These are phyloP conservation scores for Hydrotaea cyrtoneurina DNA, from an alignment of 2,888 invertebrate genomes.

Conservation along the genomic window DNA sequence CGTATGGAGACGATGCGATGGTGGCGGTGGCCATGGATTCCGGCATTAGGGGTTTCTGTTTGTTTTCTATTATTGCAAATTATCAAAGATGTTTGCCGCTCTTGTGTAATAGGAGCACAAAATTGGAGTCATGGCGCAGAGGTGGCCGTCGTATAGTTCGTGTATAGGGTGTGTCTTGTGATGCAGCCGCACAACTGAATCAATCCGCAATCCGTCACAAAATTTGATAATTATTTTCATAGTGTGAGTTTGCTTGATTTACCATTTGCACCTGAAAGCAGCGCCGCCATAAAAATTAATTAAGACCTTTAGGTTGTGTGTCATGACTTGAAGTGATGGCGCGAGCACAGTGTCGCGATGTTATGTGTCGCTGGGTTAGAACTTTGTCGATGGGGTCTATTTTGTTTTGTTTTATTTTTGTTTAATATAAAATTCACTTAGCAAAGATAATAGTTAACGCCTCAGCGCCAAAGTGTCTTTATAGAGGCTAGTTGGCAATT, in stretches of 20 bases:
- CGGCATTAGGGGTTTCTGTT: constrained; percentile 28
- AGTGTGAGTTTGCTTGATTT: constrained; percentile 15
- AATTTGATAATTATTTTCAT: constrained; percentile 22
- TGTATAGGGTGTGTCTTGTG: too few relatives aligned
- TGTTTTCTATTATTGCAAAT: constrained; percentile 19
- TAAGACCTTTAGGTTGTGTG: constrained; percentile 9
- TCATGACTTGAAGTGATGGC: background rate
- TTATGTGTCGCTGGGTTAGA: too few relatives aligned
- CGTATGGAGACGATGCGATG: background rate
- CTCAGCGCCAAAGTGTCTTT: too few relatives aligned
- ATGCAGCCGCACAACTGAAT: background rate
- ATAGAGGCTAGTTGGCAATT: too few relatives aligned
- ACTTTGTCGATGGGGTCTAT: too few relatives aligned
- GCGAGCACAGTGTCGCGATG: too few relatives aligned
- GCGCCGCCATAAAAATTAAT: constrained; percentile 30
- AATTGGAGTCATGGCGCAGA: background rate
- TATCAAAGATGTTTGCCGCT: constrained; percentile 44
- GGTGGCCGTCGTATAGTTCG: background rate
- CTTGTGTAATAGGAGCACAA: constrained; percentile 41
- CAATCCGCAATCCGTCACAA: constrained; percentile 34
- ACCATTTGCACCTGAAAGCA: constrained; percentile 16
- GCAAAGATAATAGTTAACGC: too few relatives aligned
- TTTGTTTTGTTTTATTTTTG: too few relatives aligned
- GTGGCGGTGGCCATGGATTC: constrained; percentile 20
- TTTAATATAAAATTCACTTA: too few relatives aligned